Evolutionary conservation across 1,140 invertebrate genomes (phyloP), one percentile per base, ranked within the genome.

Genomic region (Camponotus vicinus): DNA sequence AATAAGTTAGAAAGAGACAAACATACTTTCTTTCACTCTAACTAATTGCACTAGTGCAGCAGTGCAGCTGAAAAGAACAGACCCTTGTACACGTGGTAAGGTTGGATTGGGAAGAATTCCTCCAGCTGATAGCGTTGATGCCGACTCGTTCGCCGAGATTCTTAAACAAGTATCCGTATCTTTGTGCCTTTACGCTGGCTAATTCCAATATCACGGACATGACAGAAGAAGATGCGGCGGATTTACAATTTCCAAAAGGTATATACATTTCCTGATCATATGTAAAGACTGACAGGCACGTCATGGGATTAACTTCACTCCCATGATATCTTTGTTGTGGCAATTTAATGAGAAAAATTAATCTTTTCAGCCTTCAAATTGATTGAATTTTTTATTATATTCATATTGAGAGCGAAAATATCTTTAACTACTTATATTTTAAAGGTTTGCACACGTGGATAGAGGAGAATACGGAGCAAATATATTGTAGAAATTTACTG

Each of bases 201-300:
- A 93, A 94, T 87, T 85, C 91, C 69, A 93, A 91, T 90, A 91
- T 94, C 52, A 94, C 94, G 64, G 97, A 97, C 92, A 96, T 97
- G 90, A 96, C 97, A 9, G 97, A 98, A 93, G 98, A 98, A 95
- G 97, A 98, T 94, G 97, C 97, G 3, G 97, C 97, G 1, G 97
- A 98, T 95, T 95, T 98, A 83, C 97, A 98, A 88, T 98, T 98
- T 96, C 98, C 98, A 0, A 98, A 98, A 97, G 97, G 97, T 98
- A 95, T 87, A 66, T 88, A 64, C 1, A 70, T 37, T 77, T 76
- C 1, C 27, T 67, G 1, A 3, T 8, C 7, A 45, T 7, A n/a
- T 2, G 3, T 0, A 1, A 57, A 27, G 27, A 67, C 8, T n/a
- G 0, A 34, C 1, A 66, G 3, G 3, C 1, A 37, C 7, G 0